These are phyloP conservation scores for Lathronympha strigana DNA, from an alignment of 2,888 invertebrate species.

Conservation along the genomic window DNA sequence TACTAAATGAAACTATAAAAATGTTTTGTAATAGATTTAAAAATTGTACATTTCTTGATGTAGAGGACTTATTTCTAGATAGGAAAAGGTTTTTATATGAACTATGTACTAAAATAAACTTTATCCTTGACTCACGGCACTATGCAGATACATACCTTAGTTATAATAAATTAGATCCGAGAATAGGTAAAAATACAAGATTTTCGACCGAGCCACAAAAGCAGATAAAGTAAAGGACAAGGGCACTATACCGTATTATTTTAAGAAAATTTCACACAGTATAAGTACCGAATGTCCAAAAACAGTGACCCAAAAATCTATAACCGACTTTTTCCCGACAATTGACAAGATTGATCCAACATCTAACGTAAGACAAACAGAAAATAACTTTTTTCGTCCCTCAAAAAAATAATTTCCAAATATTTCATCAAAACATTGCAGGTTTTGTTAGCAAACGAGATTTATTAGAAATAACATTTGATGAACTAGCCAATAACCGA, in stretches of 20 bases:
- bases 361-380: too few relatives aligned
- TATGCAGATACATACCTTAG: neutral
- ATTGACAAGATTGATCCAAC: too few relatives aligned
- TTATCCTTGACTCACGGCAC: too few relatives aligned
- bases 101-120: neutral
- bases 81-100: neutral
- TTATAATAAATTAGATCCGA: neutral
- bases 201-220: neutral
- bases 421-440: conserved; percentile 1
- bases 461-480: neutral
- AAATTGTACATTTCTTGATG: conserved; percentile 1
- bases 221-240: neutral
- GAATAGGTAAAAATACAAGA: neutral
- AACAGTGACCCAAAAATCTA: neutral
- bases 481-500: neutral
- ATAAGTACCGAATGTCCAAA: neutral
- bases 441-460: neutral
- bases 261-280: neutral
- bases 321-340: neutral
- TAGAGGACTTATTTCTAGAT: neutral
- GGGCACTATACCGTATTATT: neutral
- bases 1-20: neutral
- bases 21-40: conserved; percentile 7
- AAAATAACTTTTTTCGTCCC: neutral
- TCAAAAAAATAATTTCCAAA: neutral